Conservation (phyloP, 2,888 invertebrate genomes). For the Noctua janthe region DNA sequence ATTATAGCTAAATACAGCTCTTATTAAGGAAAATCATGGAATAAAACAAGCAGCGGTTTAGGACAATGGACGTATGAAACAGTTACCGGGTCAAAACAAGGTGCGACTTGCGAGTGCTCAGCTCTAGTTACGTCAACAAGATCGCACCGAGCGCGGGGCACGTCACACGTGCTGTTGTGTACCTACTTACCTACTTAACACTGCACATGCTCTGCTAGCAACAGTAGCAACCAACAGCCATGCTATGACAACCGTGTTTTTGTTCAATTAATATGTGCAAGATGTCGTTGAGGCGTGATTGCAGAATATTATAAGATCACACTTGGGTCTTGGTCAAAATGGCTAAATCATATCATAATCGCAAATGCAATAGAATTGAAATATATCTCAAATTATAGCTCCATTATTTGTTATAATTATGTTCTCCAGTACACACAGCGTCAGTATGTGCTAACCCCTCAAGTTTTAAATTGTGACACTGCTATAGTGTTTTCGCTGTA, state of each 20-base stretch:
- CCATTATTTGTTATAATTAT: too few species aligned
- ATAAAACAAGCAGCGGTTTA: neutral
- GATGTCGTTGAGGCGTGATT: neutral
- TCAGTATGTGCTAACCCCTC: too few species aligned
- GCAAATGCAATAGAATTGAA: neutral
- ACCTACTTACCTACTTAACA: neutral
- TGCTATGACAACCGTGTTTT: neutral
- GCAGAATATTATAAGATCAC: neutral
- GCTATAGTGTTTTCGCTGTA: too few species aligned
- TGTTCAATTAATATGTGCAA: neutral
- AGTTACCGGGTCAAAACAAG: neutral
- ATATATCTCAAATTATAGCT: too few species aligned
- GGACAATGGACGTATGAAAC: neutral
- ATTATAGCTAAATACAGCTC: neutral
- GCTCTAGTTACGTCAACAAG: neutral
- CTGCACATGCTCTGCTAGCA: neutral
- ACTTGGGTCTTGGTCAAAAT: neutral
- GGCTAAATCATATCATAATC: neutral
- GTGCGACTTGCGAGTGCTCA: neutral
- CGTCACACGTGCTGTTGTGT: neutral
- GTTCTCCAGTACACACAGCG: too few species aligned
- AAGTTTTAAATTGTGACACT: too few species aligned
- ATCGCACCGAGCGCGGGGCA: neutral
- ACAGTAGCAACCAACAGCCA: neutral
- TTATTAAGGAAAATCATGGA: constrained; percentile 5